Base-by-base conservation (phyloP, 2,113 vertebrate genomes). In the Dicentrarchus labrax region DNA sequence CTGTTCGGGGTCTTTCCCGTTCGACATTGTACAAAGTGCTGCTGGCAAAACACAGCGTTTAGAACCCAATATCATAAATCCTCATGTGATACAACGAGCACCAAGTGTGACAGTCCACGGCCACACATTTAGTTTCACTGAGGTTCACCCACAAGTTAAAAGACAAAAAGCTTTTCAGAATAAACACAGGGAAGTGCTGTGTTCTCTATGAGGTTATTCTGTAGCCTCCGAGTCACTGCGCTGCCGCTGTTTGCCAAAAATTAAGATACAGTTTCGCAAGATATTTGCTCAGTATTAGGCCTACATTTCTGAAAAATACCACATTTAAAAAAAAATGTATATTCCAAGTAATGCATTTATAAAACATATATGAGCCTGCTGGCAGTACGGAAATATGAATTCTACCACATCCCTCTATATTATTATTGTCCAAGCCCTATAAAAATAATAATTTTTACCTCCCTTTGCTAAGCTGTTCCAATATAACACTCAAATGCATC, bases 171-270 rank as follows among this genome's bases (percentile, higher is more conserved):
- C 24, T 45, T 19, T 62, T 74, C 17, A 69, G 54, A 50, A 24
- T 4, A 30, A 72, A 80, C 8, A 79, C 48, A 85, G 38, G 5
- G 43, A 45, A 22, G 38, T 30, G 76, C 15, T 69, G 41, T 65
- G 60, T 72, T 67, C 21, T 70, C 64, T 15, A 1, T 21, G n/a
- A 45, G 30, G 30, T 30, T 30, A 8, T 21, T 54, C 39, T 72
- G 24, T 4, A 17, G 56, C 22, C 21, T 67, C 19, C 3, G 4
- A 79, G 76, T 78, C 66, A 50, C 15, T 45, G 43, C 43, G 4
- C 54, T 48, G 22, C n/a, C 38, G 21, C 47, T 38, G 67, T 38
- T 53, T 5, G 24, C 24, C n/a, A 10, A 22, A 6, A 6, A 24
- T 67, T 21, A 19, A 36, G 62, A 3, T 4, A 8, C 56, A 50